These are phyloP conservation scores for Oreochromis tanganicae DNA, from an alignment of 2,113 vertebrate species.

Conservation along the genomic window DNA sequence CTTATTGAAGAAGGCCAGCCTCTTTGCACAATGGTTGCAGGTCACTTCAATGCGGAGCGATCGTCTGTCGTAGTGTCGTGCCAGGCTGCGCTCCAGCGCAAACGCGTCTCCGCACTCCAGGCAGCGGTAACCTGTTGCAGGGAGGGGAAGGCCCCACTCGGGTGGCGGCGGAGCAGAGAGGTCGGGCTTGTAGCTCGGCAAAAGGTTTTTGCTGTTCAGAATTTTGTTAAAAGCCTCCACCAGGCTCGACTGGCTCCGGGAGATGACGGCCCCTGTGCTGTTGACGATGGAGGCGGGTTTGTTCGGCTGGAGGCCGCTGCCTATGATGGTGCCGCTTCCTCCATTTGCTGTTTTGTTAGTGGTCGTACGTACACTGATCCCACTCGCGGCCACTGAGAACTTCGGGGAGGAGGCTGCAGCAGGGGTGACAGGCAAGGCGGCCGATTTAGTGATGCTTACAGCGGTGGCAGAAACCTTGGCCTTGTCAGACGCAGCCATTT, in stretches of 20 bases:
- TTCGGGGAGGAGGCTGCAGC: constrained; percentile 65
- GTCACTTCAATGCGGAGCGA: constrained; percentile 97
- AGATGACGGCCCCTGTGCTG: constrained; percentile 83
- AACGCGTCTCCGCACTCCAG: constrained; percentile 93
- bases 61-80: constrained; percentile 90
- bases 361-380: constrained; percentile 55
- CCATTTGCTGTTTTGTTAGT: constrained; percentile 78
- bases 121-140: constrained; percentile 86
- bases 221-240: constrained; percentile 97
- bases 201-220: constrained; percentile 92
- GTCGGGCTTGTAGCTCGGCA: constrained; percentile 92
- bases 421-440: constrained; percentile 57
- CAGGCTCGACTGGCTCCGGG: constrained; percentile 89
- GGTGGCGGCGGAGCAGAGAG: constrained; percentile 76
- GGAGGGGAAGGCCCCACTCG: constrained; percentile 83
- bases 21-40: constrained; percentile 93
- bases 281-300: constrained; percentile 73
- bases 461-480: constrained; percentile 67
- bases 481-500: constrained; percentile 78
- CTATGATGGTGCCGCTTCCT: constrained; percentile 24
- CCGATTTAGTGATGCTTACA: constrained; percentile 62
- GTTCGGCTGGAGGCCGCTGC: constrained; percentile 63
- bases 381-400: constrained; percentile 66
- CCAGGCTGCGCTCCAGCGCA: constrained; percentile 90
- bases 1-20: constrained; percentile 97